Evolutionary conservation across 2,888 invertebrate genomes (phyloP).

Genomic region (Empis stercorea): DNA sequence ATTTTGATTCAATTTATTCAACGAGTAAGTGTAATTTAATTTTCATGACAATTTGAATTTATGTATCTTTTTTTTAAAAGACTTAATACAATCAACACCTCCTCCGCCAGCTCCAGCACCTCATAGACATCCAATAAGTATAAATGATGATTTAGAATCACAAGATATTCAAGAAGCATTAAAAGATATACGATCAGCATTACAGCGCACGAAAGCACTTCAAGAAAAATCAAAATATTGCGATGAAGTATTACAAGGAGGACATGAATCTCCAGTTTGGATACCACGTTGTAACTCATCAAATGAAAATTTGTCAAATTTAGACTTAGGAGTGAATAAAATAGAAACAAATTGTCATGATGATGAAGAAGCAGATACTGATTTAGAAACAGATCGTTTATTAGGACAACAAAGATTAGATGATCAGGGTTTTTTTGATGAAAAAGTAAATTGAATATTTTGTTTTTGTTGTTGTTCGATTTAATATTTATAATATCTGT

Average conservation of each 20-base stretch:
- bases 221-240: conserved; percentile 32
- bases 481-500: neutral
- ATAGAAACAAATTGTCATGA: conserved; percentile 40
- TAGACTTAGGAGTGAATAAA: conserved; percentile 12
- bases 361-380: conserved; percentile 87
- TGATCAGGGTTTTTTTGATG: conserved; percentile 80
- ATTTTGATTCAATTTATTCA: conserved; percentile 28
- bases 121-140: conserved; percentile 41
- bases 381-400: conserved; percentile 92
- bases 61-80: neutral
- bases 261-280: conserved; percentile 34
- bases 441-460: conserved; percentile 34
- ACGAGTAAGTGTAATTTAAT: conserved; percentile 18
- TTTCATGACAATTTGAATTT: neutral
- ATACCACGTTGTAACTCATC: conserved; percentile 25
- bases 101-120: conserved; percentile 58
- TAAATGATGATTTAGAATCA: conserved; percentile 52
- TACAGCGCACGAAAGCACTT: conserved; percentile 42
- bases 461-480: neutral
- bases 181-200: conserved; percentile 68
- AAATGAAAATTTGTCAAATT: conserved; percentile 5
- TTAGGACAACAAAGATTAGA: conserved; percentile 89
- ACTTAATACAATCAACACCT: conserved; percentile 38
- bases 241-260: conserved; percentile 29
- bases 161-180: conserved; percentile 47